These are phyloP conservation scores for Thysanoteuthis rhombus DNA, from an alignment of 2,888 invertebrate species.

Conservation along the genomic window DNA sequence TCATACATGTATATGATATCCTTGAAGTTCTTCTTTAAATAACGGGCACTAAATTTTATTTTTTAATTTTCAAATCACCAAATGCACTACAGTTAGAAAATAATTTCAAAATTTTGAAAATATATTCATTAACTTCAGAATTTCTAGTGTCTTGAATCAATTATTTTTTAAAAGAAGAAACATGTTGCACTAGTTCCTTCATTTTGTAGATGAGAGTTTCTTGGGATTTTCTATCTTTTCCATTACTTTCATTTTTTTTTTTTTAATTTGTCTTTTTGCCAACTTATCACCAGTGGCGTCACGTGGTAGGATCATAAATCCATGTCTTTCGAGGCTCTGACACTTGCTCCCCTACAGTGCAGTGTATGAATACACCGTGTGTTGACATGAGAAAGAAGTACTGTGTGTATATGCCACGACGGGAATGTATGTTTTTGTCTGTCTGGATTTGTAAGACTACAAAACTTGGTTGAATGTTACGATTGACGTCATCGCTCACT, in stretches of 20 bases:
- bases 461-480: not conserved
- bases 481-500: not conserved
- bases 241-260: not conserved
- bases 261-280: not conserved
- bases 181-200: too few species aligned
- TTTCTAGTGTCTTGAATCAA: not conserved
- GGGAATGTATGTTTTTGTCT: not conserved
- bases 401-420: not conserved
- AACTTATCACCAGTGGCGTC: not conserved
- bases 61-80: too few species aligned
- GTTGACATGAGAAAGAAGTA: not conserved
- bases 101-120: not conserved
- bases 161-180: too few species aligned
- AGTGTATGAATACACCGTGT: not conserved
- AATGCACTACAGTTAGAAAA: too few species aligned
- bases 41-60: too few species aligned
- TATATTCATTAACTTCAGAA: not conserved
- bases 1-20: too few species aligned
- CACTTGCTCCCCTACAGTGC: not conserved
- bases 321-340: not conserved
- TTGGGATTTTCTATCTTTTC: not conserved
- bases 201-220: too few species aligned
- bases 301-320: not conserved
- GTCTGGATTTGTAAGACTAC: not conserved
- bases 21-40: too few species aligned